Base-by-base conservation (phyloP, 2,888 invertebrate genomes). In the Mimumesa dahlbomi region DNA sequence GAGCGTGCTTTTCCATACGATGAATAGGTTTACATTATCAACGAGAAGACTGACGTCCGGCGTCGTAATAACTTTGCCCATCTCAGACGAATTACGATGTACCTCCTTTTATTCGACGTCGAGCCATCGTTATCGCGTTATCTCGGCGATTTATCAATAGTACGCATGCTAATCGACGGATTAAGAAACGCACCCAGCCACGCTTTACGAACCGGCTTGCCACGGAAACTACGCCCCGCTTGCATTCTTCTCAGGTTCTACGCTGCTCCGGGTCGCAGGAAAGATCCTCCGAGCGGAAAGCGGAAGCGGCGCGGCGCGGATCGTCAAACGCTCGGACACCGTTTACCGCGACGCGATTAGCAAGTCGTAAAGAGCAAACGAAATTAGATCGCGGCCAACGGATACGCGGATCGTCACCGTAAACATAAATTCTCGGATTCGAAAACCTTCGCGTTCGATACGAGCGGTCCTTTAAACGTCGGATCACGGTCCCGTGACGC, bases 81-180 rank as follows among this genome's bases (percentile, higher is more conserved):
- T 77, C 54, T 63, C 14, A 31, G 65, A 61, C 66, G 59, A 69
- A 66, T 70, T 77, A 73, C 66, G 70, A 42, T 34, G 46, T 34
- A 54, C 57, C 70, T 70, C 59, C 59, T 66, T 61, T 66, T 38
- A 61, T 54, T 54, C 70, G 58, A 59, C 71, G 42, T 67, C 64
- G 49, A 57, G 57, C 74, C 59, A 61, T 67, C 66, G 71, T 77
- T 77, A 70, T 66, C 74, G 49, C 54, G 57, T 77, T 74, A 74
- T 74, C 77, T 67, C 52, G 45, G 43, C 52, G 69, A 78, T 77
- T 78, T 78, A 75, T 77, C 78, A 63, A 59, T 56, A 56, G 62
- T 46, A 50, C 45, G 64, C 59, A 38, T 40, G 46, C 49, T 63
- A 56, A 63, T 73, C 67, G 62, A 36, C 40, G 19, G 64, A 72